Conservation (phyloP, 1,140 invertebrate genomes). For the Laodelphax striatellus region DNA sequence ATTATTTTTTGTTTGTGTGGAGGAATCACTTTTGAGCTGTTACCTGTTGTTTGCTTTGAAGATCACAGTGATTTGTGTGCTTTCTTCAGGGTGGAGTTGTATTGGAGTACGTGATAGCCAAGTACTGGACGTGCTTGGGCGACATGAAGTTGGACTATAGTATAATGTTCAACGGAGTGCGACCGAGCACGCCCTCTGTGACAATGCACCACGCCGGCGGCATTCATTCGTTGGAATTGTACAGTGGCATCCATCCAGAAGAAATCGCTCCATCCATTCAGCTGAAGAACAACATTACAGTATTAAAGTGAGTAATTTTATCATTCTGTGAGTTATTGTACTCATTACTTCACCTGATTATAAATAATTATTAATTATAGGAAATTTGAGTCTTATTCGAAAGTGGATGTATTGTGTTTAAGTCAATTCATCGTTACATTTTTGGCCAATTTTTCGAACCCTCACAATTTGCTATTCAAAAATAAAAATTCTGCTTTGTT, state of each 20-base stretch:
- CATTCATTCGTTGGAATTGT: slow-evolving; percentile 57
- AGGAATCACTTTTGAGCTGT: no score
- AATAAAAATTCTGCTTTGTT: no score
- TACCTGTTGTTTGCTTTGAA: no score
- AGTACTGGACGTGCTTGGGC: slow-evolving; percentile 88
- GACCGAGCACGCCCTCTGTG: slow-evolving; percentile 46
- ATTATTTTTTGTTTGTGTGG: no score
- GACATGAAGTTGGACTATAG: slow-evolving; percentile 61
- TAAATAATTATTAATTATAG: neutral
- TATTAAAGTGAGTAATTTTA: slow-evolving; percentile 55
- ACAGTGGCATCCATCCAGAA: slow-evolving; percentile 56
- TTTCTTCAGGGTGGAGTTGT: slow-evolving; percentile 52
- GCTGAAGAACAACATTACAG: slow-evolving; percentile 66
- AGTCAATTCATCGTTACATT: no score
- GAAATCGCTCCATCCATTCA: slow-evolving; percentile 63
- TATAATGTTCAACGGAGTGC: slow-evolving; percentile 72
- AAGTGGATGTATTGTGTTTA: no score
- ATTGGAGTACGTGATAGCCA: slow-evolving; percentile 78
- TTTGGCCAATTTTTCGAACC: no score
- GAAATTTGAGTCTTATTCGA: neutral
- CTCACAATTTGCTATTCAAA: no score
- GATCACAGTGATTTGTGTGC: neutral
- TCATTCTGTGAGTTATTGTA: no score
- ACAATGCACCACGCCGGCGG: slow-evolving; percentile 66
- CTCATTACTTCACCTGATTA: neutral